Evolutionary conservation across 2,113 vertebrate genomes (phyloP), one percentile per base, ranked within the genome.

Genomic region (Trogon melanurus): DNA sequence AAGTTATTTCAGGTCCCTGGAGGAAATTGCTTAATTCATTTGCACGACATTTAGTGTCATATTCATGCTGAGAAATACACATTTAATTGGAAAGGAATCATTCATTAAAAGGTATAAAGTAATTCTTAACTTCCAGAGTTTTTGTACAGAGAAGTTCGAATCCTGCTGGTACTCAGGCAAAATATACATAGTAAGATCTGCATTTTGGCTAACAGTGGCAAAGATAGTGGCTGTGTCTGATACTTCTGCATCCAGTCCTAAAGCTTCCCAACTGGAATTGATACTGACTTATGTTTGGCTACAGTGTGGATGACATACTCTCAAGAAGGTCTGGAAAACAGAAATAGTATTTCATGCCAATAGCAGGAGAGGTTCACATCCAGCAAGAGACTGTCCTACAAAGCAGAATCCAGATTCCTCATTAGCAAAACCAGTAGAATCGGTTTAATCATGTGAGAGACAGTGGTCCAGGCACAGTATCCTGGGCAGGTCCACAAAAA

Each of bases 11-110:
- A 84, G 25, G 44, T 81, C 89, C 71, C 86, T 79, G 38, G 69
- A 93, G 86, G 54, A 91, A 92, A 91, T 34, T 21, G n/a, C 48
- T 93, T 95, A 80, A 93, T 88, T 94, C 79, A 86, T 93, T 96
- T 90, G 79, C 71, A 44, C 95, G 85, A 85, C 85, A 88, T 94
- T 94, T 70, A 58, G 64, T 91, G 54, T 74, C 85, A 95, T 26
- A 50, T 22, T 92, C 85, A 57, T 34, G 50, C 85, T 86, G 75
- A 88, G 85, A 91, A 90, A 83, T 34, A 88, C 82, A 90, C 25
- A 78, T 69, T 76, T 69, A 2, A 2, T 92, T 90, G 75, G 91
- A 90, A 85, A 51, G 71, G 75, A 93, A 65, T 66, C 61, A 90
- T 85, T 95, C 79, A 79, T 83, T 91, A 57, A 82, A 91, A 58